These are phyloP conservation scores for Paradoxurus hermaphroditus DNA, from an alignment of 2,113 vertebrate species.

Conservation along the genomic window DNA sequence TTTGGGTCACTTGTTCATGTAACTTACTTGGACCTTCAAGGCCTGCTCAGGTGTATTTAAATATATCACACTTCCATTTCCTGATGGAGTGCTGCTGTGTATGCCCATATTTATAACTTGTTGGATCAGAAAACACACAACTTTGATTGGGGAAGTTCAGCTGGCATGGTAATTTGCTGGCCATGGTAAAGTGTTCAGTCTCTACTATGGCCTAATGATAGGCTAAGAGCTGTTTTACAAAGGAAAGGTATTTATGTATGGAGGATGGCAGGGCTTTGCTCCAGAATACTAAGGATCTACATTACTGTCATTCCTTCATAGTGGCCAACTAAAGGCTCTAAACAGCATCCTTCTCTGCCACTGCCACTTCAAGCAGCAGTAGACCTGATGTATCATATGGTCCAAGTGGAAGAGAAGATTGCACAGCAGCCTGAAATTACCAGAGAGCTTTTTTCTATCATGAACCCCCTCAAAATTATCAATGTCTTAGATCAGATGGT, in stretches of 20 bases:
- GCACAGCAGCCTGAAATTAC: too few relatives aligned
- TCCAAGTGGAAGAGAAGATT: not conserved
- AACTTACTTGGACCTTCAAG: not conserved
- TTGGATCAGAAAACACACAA: not conserved
- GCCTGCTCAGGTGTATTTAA: not conserved
- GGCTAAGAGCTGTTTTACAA: not conserved
- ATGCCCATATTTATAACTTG: not conserved
- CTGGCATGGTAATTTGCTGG: not conserved
- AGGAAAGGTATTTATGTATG: not conserved
- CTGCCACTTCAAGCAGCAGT: not conserved
- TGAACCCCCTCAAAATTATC: not conserved
- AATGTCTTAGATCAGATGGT: not conserved
- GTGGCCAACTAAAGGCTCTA: not conserved
- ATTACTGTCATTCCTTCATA: not conserved
- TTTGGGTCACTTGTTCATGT: not conserved
- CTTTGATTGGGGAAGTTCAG: not conserved
- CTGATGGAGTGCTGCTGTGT: not conserved
- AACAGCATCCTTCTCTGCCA: not conserved
- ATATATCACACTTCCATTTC: not conserved
- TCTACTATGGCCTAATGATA: not conserved
- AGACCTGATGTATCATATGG: not conserved
- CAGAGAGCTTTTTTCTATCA: not conserved
- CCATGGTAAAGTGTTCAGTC: not conserved
- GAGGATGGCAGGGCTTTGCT: not conserved
- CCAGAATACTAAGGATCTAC: not conserved